Conservation (phyloP, 64 coral and sea anemone species). For the Dendrophyllia cribrosa region DNA sequence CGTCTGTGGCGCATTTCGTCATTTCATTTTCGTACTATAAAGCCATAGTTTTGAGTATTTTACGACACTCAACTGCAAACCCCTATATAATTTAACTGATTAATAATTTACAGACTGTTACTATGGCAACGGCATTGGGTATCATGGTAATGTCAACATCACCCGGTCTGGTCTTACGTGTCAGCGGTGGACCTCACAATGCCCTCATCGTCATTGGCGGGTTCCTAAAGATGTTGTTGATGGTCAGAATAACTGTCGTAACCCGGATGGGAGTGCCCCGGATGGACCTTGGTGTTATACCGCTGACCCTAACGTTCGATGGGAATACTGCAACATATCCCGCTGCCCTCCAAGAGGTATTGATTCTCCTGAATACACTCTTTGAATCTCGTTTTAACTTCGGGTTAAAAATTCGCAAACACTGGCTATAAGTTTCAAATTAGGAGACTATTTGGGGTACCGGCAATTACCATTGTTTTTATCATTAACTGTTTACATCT, state of each 20-base stretch:
- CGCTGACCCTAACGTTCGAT: slow-evolving; percentile 19
- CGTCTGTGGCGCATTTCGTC: too few relatives aligned
- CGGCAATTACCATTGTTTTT: too few relatives aligned
- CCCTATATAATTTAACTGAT: too few relatives aligned
- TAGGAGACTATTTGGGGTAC: too few relatives aligned
- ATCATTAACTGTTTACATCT: too few relatives aligned
- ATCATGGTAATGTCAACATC: slow-evolving; percentile 55
- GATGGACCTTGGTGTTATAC: slow-evolving; percentile 68
- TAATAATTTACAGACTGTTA: slow-evolving; percentile 32
- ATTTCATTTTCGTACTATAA: too few relatives aligned
- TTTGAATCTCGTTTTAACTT: not conserved
- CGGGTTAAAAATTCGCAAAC: too few relatives aligned
- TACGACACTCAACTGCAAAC: too few relatives aligned
- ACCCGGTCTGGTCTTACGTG: slow-evolving; percentile 45
- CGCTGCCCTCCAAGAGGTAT: slow-evolving; percentile 49
- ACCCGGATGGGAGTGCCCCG: slow-evolving; percentile 37
- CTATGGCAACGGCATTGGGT: slow-evolving; percentile 64
- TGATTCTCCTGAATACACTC: too few relatives aligned
- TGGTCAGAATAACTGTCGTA: slow-evolving; percentile 45
- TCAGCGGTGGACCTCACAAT: slow-evolving; percentile 54
- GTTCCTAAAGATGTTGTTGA: slow-evolving; percentile 18
- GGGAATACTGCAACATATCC: slow-evolving; percentile 57
- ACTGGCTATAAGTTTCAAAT: too few relatives aligned
- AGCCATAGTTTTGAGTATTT: too few relatives aligned
- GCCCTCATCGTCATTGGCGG: slow-evolving; percentile 55